Evolutionary conservation across 2,888 invertebrate genomes (phyloP), one percentile per base, ranked within the genome.

Genomic region (Agonopterix heracliana): DNA sequence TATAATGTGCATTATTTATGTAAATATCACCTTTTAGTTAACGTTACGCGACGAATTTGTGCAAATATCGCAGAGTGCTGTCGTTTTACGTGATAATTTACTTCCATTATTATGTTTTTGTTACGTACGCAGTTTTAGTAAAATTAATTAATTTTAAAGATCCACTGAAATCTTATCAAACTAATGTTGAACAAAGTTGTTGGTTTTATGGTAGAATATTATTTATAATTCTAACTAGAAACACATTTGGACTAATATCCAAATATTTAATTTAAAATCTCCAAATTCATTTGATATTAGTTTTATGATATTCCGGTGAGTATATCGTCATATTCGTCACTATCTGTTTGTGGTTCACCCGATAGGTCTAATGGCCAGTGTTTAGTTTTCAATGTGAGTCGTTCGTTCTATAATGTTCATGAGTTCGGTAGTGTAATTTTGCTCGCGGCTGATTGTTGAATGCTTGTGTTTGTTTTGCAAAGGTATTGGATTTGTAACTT

Each of bases 1-100:
- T 78, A 70, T 74, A 74, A 70, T 71, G 69, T 69, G 74, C 76
- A 73, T 79, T 78, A 74, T 74, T 75, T 72, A 68, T 83, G 82
- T 82, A 83, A 82, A 83, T 83, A 82, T 74, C 70, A 69, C 56
- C 46, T 61, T 61, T 69, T 72, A 61, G 68, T 72, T 71, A 57
- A 47, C 49, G 45, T 45, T 35, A 14, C 13, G n/a, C 34, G 36
- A 9, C 36, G 36, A 17, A 8, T 34, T 12, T n/a, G 34, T 34
- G 44, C 44, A 12, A 12, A 34, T 34, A 34, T 34, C 26, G 11
- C 26, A 26, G 17, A 17, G 26, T 26, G 26, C 26, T 26, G 26
- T 26, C 26, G 26, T 26, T 26, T 26, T 26, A 26, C 26, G 26
- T 26, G 26, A 26, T 26, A 26, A 26, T 26, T 26, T 26, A 26